Evolutionary conservation across 2,888 invertebrate species (phyloP).

Genomic region (Chalcis sispes): DNA sequence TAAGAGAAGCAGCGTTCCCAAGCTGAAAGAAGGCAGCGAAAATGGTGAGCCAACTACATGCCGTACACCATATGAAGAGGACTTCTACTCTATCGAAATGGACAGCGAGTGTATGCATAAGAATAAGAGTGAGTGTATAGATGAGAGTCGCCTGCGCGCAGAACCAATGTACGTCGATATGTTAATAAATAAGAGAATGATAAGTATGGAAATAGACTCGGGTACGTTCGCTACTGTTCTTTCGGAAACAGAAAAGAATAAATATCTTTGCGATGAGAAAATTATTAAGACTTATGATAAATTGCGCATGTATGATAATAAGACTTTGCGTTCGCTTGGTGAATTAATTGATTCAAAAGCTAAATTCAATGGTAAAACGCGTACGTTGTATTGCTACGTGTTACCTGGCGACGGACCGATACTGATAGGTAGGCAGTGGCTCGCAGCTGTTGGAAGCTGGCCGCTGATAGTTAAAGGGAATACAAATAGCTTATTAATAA

Average conservation of each 20-base stretch:
- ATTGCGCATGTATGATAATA: conserved; percentile 38
- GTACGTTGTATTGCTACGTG: conserved; percentile 38
- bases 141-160: too few relatives aligned
- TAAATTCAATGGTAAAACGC: too few relatives aligned
- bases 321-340: too few relatives aligned
- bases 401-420: conserved; percentile 44
- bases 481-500: not conserved
- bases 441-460: conserved; percentile 46
- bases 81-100: too few relatives aligned
- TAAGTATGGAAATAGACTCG: conserved; percentile 41
- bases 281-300: conserved; percentile 23
- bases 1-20: not conserved
- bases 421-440: conserved; percentile 54
- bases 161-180: too few relatives aligned
- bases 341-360: too few relatives aligned
- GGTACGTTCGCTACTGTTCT: conserved; percentile 50
- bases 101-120: conserved; percentile 42
- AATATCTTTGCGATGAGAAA: conserved; percentile 31
- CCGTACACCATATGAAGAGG: too few relatives aligned
- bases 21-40: not conserved
- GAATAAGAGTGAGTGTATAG: conserved; percentile 31
- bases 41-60: too few relatives aligned
- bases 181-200: conserved; percentile 24
- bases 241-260: conserved; percentile 36
- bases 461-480: conserved; percentile 25